Evolutionary conservation across 1,140 invertebrate species (phyloP).

Genomic region (Spodoptera litura): DNA sequence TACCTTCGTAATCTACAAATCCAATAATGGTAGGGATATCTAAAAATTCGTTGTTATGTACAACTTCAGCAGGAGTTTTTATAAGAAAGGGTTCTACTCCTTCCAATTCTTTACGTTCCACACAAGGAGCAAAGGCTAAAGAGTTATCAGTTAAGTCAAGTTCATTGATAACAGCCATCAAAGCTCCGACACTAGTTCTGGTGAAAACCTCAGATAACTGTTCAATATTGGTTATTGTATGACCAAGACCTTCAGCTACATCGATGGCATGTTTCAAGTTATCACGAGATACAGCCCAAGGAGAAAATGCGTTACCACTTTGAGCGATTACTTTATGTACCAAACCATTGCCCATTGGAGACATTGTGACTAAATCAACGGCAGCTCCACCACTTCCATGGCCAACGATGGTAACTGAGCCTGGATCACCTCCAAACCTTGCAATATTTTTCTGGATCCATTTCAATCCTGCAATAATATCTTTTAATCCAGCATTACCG

Average conservation of each 20-base stretch:
- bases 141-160: conserved; percentile 74
- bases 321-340: conserved; percentile 85
- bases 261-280: conserved; percentile 70
- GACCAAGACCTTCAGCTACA: conserved; percentile 74
- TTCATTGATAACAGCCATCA: conserved; percentile 78
- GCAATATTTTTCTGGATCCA: conserved; percentile 97
- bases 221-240: conserved; percentile 63
- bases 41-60: conserved; percentile 61
- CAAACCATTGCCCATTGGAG: conserved; percentile 76
- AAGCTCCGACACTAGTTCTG: conserved; percentile 69
- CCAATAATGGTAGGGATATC: conserved; percentile 75
- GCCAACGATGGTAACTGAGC: conserved; percentile 95
- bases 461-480: conserved; percentile 95
- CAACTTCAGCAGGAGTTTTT: conserved; percentile 69
- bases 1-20: conserved; percentile 80
- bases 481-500: conserved; percentile 97
- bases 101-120: conserved; percentile 68
- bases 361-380: conserved; percentile 91
- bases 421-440: conserved; percentile 95
- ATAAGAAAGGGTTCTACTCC: conserved; percentile 65
- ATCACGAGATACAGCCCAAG: conserved; percentile 82
- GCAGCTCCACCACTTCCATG: conserved; percentile 97
- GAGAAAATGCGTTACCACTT: conserved; percentile 83
- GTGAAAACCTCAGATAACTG: conserved; percentile 69
- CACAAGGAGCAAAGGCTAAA: conserved; percentile 75